phyloP scores from a whole-genome alignment of 2,888 invertebrate species.

The Slavum lentiscoides region DNA sequence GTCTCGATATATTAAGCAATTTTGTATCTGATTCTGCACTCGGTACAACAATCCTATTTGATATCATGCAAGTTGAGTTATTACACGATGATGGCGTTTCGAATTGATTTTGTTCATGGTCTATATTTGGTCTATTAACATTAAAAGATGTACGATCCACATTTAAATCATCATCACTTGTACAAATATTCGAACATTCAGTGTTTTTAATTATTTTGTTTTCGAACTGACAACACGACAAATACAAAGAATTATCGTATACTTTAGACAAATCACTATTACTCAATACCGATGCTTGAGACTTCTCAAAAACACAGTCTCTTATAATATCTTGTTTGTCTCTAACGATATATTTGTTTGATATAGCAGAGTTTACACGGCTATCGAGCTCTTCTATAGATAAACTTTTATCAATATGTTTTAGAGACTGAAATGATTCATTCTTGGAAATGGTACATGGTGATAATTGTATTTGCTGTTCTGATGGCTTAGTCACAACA shows the following conservation, averaged over 20 bases:
- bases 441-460: background rate
- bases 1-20: background rate
- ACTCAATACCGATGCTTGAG: background rate
- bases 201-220: background rate
- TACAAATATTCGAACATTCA: background rate
- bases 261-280: background rate
- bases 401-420: background rate
- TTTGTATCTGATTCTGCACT: background rate
- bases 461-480: background rate
- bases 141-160: background rate
- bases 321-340: background rate
- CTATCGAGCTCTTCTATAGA: background rate
- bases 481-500: background rate
- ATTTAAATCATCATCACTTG: background rate
- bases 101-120: background rate
- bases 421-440: constrained; percentile 1
- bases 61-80: background rate
- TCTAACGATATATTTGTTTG: too few relatives aligned
- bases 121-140: background rate
- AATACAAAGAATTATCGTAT: background rate
- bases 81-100: too few relatives aligned
- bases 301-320: background rate
- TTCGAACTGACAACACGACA: background rate
- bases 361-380: background rate
- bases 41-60: background rate